Base-by-base conservation (phyloP, 2,888 invertebrate genomes). In the Melieria picta region DNA sequence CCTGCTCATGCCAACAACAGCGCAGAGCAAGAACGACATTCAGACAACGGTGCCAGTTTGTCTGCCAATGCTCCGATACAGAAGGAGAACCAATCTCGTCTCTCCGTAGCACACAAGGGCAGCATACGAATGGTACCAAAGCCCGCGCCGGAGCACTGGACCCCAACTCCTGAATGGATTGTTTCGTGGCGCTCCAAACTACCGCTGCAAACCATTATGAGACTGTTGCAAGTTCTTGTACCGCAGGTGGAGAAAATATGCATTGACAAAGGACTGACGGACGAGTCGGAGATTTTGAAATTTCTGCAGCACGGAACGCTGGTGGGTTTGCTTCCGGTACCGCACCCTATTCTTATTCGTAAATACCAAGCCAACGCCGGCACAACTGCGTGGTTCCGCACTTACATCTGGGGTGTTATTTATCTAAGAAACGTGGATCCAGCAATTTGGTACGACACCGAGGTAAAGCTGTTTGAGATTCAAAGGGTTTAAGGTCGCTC, bases 191-290 rank as follows among this genome's bases (percentile, higher is more conserved):
- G 99, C 84, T 93, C 93, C 75, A 98, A 99, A 88, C 89, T 99
- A 77, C 99, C 99, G 6, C 89, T 99, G 79, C 99, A 99, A 90
- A 99, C 99, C 69, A 99, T 99, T 80, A 99, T 99, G 99, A 89
- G 99, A 79, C 90, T 99, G 83, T 88, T 99, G 78, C 99, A 99
- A 89, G 99, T 99, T 47, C 90, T 99, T 5, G 99, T 99, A 77
- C 99, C 99, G 68, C 99, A 99, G 89, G 99, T 99, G 42, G 99
- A 99, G 89, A 99, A 99, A 89, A 99, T 99, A 80, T 99, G 99
- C 88, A 99, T 99, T 82, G 99, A 98, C 88, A 98, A 97, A 87
- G 99, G 99, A 0, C 88, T 99, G 78, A 99, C 99, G 4, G 99
- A 99, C 88, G 99, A 99, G 89, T 98, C 97, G 80, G 99, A 99